These are phyloP conservation scores for Spinus olivaceus DNA, from an alignment of 2,797 vertebrate genomes.

Conservation along the genomic window DNA sequence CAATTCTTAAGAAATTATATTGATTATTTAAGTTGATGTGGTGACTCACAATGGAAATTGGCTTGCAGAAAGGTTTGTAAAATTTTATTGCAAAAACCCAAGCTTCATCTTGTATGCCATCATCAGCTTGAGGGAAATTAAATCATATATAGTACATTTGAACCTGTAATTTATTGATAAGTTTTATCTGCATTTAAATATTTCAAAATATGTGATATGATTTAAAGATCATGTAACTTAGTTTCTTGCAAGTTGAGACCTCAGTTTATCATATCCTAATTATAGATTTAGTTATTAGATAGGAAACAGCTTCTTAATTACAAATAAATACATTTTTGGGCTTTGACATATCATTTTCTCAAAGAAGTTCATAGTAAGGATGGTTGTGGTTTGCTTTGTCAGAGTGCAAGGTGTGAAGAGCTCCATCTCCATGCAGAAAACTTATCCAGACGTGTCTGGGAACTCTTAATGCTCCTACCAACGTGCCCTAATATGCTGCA, in stretches of 20 bases:
- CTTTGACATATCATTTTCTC: background rate
- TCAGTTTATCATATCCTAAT: background rate
- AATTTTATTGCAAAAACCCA: background rate
- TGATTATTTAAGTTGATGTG: background rate
- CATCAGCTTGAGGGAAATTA: background rate
- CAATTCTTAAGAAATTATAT: background rate
- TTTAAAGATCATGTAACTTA: background rate
- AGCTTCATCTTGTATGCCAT: background rate
- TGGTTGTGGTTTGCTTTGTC: constrained; percentile 7
- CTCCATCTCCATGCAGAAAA: constrained; percentile 98
- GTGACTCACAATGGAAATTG: background rate
- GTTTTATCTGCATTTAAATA: background rate
- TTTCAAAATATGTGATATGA: background rate
- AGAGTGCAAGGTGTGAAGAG: constrained; percentile 93
- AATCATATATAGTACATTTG: background rate
- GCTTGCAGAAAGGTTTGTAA: background rate
- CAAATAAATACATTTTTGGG: background rate
- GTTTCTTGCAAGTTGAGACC: background rate
- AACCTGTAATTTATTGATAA: background rate
- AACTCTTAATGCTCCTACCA: constrained; percentile 95
- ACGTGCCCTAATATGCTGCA: constrained; percentile 98
- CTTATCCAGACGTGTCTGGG: constrained; percentile 95
- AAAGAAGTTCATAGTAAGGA: background rate
- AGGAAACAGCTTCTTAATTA: background rate
- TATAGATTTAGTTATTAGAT: background rate